Base-by-base conservation (phyloP, 2,113 vertebrate genomes). In the Neopipo cinnamomea region DNA sequence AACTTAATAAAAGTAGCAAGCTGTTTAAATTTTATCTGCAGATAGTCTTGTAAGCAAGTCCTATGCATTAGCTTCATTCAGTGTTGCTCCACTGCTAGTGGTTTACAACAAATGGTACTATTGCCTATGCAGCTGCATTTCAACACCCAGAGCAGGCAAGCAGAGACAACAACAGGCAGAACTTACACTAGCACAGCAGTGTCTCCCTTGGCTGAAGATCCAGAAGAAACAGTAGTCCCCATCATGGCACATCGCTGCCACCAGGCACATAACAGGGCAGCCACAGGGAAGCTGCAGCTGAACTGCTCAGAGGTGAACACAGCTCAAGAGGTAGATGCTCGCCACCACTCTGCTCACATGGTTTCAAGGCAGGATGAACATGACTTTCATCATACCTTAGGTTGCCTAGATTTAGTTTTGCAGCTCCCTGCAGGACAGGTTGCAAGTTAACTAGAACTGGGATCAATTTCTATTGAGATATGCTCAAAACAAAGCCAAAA, bases 161-260 rank as follows among this genome's bases (percentile, higher is more conserved):
- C 30, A 52, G 20, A 33, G 62, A 14, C 16, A 63, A 14, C 3
- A 5, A 18, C 8, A n/a, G 20, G 17, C 41, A 85, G 42, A 37
- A 39, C 23, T 52, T 46, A 27, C 9, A 16, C n/a, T 10, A 6
- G 9, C 23, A 53, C 20, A 42, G 56, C 28, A 12, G 18, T 1
- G 2, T 21, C 18, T 75, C 49, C 31, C 44, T 6, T 8, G 39
- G 23, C 15, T 42, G 9, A 2, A n/a, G 12, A 19, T 8, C 8
- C 27, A 39, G 47, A 12, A 0, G 11, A 25, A 66, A 55, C 30
- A 25, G 46, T 41, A 35, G 41, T 17, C 10, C 8, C 30, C 16
- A 16, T 0, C 0, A 0, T n/a, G 71, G 72, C 28, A 21, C 10
- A 2, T 3, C 0, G 1, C 8, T 2, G 3, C 31, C 59, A 85